Base-by-base conservation (phyloP, 2,113 vertebrate genomes). In the Brachionichthys hirsutus region DNA sequence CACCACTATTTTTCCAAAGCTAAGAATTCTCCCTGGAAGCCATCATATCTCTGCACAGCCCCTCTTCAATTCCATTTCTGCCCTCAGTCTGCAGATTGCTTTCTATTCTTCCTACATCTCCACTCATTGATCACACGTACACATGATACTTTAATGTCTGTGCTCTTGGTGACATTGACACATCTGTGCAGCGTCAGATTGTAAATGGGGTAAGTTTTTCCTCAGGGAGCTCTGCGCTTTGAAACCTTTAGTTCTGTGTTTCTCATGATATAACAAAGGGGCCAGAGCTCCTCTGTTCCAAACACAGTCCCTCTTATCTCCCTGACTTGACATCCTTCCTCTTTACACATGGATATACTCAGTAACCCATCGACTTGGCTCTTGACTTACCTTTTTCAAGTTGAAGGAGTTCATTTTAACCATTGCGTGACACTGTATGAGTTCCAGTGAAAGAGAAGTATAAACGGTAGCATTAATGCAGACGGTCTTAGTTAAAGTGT, bases 131-230 rank as follows among this genome's bases (percentile, higher is more conserved):
- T 73, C 73, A 74, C 79, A 83, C 16, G n/a, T 49, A 68, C 80
- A 82, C 63, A 73, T 50, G 77, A 84, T 73, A 79, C 73, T 80
- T 74, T 81, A 62, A 80, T 66, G 72, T 67, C 61, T 45, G 60
- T 44, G 59, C 61, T 74, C 49, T 48, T 48, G 62, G 40, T 56
- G 46, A 67, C 82, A 86, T 87, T 80, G 83, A 88, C 43, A 67
- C 52, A 82, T 63, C 70, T 63, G 65, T 82, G 75, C 22, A 24
- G 14, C 48, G 15, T 57, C 67, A 76, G 73, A 68, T 45, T 80
- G 80, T 83, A 87, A 86, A 86, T 70, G 55, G 20, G 34, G 36
- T 22, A 51, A 19, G 43, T 58, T 67, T 67, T 65, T 75, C 72
- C 52, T 70, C 43, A 17, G 69, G 75, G 78, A 62, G 51, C 41